Base-by-base conservation (phyloP, 2,797 vertebrate genomes). In the Jordanella pulchra region DNA sequence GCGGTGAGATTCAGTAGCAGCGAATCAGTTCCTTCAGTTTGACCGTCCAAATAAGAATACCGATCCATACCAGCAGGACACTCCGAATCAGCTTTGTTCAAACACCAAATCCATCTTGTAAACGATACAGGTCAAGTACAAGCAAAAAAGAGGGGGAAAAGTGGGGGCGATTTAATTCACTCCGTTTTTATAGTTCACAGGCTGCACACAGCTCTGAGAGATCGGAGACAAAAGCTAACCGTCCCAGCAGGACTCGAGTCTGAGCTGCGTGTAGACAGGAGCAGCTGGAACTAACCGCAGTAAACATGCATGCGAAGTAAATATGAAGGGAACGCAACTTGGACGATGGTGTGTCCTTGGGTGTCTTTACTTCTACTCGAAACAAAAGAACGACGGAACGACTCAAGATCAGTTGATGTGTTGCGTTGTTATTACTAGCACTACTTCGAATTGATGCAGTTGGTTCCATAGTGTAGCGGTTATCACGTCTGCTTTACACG, bases 401-500 rank as follows among this genome's bases (percentile, higher is more conserved):
- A n/a, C n/a, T n/a, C n/a, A n/a, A n/a, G n/a, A n/a, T n/a, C n/a
- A n/a, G n/a, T n/a, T n/a, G n/a, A n/a, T n/a, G n/a, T n/a, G n/a
- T n/a, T n/a, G n/a, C n/a, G n/a, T n/a, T n/a, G n/a, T n/a, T n/a
- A n/a, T n/a, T n/a, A n/a, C n/a, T n/a, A n/a, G n/a, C n/a, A n/a
- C n/a, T n/a, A n/a, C n/a, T n/a, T n/a, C n/a, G n/a, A n/a, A n/a
- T n/a, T n/a, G n/a, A n/a, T n/a, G n/a, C 30, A 9, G 23, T 6
- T 4, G 93, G 94, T 94, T 95, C 93, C 94, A 95, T 94, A 94
- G 95, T 95, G 95, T 95, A 95, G 93, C 86, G 94, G 94, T 95
- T 94, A 94, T 95, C 94, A 94, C 94, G 93, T 95, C 94, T 95
- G 94, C 94, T 95, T 95, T 95, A 95, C 93, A 95, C 93, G 92